Percentiles rank a stretch among this genome's conserved stretches.
Evolutionary conservation across 2,113 vertebrate genomes (phyloP).

Genomic region (Bungarus multicinctus): DNA sequence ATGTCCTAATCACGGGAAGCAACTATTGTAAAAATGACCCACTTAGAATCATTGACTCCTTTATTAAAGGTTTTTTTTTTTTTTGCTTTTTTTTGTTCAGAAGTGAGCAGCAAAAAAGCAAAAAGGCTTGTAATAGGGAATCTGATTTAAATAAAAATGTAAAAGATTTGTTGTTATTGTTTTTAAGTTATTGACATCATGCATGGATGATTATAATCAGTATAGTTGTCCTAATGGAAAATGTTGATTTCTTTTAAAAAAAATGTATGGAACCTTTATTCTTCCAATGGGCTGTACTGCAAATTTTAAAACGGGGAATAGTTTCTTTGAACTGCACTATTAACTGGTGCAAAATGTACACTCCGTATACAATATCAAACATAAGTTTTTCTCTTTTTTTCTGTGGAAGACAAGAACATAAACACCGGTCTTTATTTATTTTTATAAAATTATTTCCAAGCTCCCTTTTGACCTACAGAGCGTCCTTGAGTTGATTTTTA

Average conservation of each 20-base stretch:
- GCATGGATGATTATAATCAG: background rate
- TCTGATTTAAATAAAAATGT: background rate
- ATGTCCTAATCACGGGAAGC: too few relatives aligned
- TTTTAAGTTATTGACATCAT: background rate
- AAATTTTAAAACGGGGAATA: slow-evolving; percentile 23
- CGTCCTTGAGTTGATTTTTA: background rate
- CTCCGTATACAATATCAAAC: slow-evolving; percentile 18
- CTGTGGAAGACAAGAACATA: background rate
- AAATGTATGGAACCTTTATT: slow-evolving; percentile 23
- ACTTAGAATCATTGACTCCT: background rate
- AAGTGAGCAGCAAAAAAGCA: background rate
- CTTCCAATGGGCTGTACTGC: slow-evolving; percentile 12
- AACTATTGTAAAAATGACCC: background rate
- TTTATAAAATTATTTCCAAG: background rate
- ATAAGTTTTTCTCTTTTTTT: slow-evolving; percentile 17
- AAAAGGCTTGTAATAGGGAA: background rate
- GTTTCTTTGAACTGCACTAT: slow-evolving; percentile 46
- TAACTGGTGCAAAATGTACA: slow-evolving; percentile 32
- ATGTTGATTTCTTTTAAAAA: background rate
- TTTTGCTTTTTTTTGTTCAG: background rate
- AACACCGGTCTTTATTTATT: background rate
- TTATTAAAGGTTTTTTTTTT: background rate
- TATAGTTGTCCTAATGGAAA: background rate
- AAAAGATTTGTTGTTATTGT: background rate
- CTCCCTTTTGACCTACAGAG: background rate